Evolutionary conservation across 2,797 vertebrate genomes (phyloP).

Genomic region (Nannoperca australis): DNA sequence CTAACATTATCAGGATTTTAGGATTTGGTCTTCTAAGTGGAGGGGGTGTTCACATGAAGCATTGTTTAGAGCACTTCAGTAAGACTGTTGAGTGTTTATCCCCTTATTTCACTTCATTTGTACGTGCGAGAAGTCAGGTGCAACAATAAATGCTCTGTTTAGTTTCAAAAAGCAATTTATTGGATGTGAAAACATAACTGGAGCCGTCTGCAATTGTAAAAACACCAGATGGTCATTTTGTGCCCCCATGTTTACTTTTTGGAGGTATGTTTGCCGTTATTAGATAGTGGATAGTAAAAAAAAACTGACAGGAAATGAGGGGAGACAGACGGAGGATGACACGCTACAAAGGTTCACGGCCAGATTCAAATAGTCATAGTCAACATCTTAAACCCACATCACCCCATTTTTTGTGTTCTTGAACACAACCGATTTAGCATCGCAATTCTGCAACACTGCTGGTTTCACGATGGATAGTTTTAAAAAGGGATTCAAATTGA

Average conservation of each 20-base stretch:
- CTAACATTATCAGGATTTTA: background rate
- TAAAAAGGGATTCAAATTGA: background rate
- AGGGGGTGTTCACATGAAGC: background rate
- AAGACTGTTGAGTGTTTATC: background rate
- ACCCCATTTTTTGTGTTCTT: background rate
- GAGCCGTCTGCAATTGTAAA: background rate
- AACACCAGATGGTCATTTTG: slow-evolving; percentile 4
- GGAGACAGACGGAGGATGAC: slow-evolving; percentile 2
- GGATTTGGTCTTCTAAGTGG: background rate
- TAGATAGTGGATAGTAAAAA: background rate
- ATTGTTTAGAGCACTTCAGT: background rate
- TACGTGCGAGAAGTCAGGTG: background rate
- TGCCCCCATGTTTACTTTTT: background rate
- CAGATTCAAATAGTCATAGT: background rate
- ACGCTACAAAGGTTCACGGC: background rate
- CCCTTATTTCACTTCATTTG: background rate
- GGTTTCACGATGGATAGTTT: too few species aligned
- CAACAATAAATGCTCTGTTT: background rate
- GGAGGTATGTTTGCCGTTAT: background rate
- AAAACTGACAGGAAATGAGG: slow-evolving; percentile 29
- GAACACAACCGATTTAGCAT: background rate
- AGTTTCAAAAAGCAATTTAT: background rate
- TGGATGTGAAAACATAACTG: background rate
- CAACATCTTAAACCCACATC: background rate
- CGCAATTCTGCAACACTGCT: background rate